Conservation (phyloP, 2,797 vertebrate species). For the Lepus oiostolus region DNA sequence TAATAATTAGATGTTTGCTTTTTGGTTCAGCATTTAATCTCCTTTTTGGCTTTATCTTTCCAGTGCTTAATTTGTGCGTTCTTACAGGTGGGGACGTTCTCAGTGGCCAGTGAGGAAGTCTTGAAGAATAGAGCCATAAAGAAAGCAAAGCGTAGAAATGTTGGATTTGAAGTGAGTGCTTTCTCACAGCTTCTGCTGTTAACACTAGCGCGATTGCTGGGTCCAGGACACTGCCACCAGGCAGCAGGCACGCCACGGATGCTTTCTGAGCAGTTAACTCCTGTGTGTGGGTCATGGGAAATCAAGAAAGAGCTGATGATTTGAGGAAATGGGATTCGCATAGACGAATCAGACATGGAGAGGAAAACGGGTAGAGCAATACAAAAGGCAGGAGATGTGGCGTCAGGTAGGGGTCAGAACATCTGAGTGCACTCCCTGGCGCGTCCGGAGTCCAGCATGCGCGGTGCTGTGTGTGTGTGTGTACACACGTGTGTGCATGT, state of each 20-base stretch:
- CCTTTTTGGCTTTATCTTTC: not conserved
- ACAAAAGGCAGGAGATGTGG: no score
- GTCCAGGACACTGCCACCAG: no score
- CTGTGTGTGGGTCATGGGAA: not conserved
- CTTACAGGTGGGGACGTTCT: constrained; percentile 95
- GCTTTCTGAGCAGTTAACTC: not conserved
- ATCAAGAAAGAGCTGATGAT: not conserved
- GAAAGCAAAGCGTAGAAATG: constrained; percentile 95
- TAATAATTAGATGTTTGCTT: not conserved
- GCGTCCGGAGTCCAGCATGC: no score
- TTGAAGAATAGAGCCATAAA: constrained; percentile 96
- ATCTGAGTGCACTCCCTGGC: no score
- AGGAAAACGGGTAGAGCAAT: not conserved
- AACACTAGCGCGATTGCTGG: no score
- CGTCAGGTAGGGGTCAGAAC: not conserved
- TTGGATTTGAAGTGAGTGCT: constrained; percentile 91
- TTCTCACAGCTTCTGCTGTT: not conserved
- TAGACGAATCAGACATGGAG: not conserved
- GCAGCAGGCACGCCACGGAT: not conserved
- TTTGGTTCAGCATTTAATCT: not conserved
- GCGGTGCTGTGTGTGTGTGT: no score
- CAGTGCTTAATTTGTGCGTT: not conserved
- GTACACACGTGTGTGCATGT: no score
- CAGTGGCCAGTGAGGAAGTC: constrained; percentile 95
- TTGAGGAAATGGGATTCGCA: not conserved